phyloP scores from a whole-genome alignment of 2,113 vertebrate species.

The Diadophis punctatus region DNA sequence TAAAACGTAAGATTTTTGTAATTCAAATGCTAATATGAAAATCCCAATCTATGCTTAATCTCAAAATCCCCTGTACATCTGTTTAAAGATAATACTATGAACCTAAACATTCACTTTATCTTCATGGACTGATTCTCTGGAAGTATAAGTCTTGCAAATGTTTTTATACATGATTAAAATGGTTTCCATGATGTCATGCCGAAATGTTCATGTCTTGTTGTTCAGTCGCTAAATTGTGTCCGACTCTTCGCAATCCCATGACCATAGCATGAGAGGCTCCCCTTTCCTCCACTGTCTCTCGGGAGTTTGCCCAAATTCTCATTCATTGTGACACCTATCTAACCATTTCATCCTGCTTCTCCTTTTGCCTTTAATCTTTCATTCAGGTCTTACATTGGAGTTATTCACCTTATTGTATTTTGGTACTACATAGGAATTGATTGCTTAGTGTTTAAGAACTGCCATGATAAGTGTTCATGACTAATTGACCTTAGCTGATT shows the following conservation, averaged over 20 bases:
- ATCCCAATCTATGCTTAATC: slow-evolving; percentile 1
- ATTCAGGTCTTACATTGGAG: slow-evolving; percentile 7
- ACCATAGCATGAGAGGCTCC: neutral
- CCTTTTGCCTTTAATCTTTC: neutral
- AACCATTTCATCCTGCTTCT: neutral
- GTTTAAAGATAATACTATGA: neutral
- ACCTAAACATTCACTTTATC: neutral
- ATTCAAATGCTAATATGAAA: neutral
- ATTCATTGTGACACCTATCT: neutral
- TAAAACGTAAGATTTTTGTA: neutral
- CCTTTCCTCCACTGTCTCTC: neutral
- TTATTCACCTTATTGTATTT: neutral
- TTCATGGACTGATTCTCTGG: neutral
- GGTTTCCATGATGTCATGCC: neutral
- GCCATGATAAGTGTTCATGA: neutral
- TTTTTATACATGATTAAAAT: neutral
- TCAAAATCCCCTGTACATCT: neutral
- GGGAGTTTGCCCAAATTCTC: neutral
- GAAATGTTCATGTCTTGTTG: neutral
- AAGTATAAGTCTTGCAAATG: neutral
- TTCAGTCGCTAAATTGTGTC: neutral
- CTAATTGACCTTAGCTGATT: neutral
- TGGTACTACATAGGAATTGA: neutral
- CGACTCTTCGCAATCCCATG: neutral
- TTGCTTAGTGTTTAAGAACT: neutral